Evolutionary conservation across 2,113 vertebrate genomes (phyloP).

Genomic region (Benthochromis sp.): DNA sequence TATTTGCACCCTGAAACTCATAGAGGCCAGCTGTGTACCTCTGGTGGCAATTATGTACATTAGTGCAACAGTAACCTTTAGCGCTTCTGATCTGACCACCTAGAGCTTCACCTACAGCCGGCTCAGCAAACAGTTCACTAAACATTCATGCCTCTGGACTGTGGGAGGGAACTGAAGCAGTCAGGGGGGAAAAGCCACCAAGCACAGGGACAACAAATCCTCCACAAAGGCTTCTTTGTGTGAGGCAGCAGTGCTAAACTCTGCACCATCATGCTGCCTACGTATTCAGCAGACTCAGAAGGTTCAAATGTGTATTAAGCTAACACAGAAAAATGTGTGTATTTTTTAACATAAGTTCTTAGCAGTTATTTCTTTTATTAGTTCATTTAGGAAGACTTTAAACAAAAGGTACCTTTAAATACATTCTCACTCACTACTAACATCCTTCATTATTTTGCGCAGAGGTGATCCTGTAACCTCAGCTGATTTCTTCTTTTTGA

Average conservation of each 20-base stretch:
- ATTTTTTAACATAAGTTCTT: background rate
- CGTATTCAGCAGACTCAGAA: background rate
- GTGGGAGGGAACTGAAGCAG: background rate
- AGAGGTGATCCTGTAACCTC: background rate
- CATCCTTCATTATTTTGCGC: background rate
- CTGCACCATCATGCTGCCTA: fast-evolving
- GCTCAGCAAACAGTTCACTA: background rate
- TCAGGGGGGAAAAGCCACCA: fast-evolving
- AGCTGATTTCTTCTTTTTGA: background rate
- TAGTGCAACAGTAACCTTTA: background rate
- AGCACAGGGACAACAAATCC: background rate
- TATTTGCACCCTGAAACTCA: background rate
- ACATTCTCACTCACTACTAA: background rate
- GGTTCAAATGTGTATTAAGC: background rate
- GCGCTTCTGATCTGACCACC: background rate
- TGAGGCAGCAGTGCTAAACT: background rate
- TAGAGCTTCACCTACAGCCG: background rate
- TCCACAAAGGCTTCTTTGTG: background rate
- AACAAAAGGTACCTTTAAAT: background rate
- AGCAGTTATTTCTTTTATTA: background rate
- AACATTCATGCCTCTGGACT: background rate
- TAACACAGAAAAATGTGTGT: background rate
- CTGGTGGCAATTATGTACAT: background rate
- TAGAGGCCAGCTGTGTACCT: background rate
- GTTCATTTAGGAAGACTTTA: background rate